These are phyloP conservation scores for Mionectes olivaceus DNA, from an alignment of 2,797 vertebrate species.

Conservation along the genomic window DNA sequence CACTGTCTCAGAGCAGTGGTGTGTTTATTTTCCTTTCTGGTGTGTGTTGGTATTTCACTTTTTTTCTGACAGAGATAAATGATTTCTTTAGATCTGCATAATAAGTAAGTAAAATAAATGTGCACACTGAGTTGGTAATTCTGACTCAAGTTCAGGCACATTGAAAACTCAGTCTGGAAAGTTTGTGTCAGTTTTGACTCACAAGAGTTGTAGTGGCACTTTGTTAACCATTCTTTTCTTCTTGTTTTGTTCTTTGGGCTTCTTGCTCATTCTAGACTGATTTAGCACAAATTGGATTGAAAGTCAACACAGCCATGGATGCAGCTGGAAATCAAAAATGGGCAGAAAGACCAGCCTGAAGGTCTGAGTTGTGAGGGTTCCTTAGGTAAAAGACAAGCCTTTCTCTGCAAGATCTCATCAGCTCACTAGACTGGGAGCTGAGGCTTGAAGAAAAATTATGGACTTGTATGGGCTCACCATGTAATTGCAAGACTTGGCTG, in stretches of 20 bases:
- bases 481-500: background rate
- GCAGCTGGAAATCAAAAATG: background rate
- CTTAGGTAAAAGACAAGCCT: background rate
- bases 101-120: slow-evolving; percentile 51
- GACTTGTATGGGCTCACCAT: background rate
- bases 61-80: slow-evolving; percentile 6
- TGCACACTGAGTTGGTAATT: background rate
- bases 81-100: slow-evolving; percentile 38
- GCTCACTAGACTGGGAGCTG: background rate
- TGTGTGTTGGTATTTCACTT: background rate
- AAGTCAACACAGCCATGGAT: background rate
- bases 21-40: slow-evolving; percentile 20
- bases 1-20: background rate
- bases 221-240: background rate
- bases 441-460: background rate
- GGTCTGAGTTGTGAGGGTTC: background rate
- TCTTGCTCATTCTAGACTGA: background rate
- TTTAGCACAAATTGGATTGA: background rate
- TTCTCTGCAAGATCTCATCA: background rate
- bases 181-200: background rate
- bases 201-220: background rate
- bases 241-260: background rate
- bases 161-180: background rate
- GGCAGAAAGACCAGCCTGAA: background rate
- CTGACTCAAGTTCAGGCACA: background rate